A percentile compares a stretch with the other conserved stretches of the same genome.
phyloP scores from a whole-genome alignment of 2,113 vertebrate species.

The Balaeniceps rex region DNA sequence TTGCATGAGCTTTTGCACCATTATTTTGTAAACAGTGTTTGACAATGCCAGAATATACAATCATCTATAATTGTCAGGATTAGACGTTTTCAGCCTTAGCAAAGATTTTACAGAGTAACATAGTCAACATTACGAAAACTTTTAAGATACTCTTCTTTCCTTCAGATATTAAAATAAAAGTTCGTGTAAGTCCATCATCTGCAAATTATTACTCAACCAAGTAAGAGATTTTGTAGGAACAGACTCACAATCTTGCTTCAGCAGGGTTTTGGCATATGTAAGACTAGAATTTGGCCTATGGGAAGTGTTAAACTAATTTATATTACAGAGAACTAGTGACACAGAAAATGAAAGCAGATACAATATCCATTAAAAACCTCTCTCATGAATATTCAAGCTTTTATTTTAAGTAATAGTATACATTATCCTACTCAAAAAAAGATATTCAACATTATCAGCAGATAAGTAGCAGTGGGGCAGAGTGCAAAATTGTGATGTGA shows the following conservation, averaged over 20 bases:
- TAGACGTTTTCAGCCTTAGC: background rate
- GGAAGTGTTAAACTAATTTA: conserved; percentile 9
- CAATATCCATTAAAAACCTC: background rate
- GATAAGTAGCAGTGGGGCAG: background rate
- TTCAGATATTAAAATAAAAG: background rate
- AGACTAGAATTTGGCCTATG: background rate
- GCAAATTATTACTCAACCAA: background rate
- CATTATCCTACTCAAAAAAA: background rate
- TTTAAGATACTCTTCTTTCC: background rate
- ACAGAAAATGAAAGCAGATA: conserved; percentile 8
- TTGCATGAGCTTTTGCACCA: background rate
- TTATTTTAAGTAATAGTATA: background rate
- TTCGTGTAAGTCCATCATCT: background rate
- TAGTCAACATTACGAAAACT: background rate
- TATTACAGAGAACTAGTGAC: background rate
- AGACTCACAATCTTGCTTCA: background rate
- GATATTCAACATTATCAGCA: background rate
- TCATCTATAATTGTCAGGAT: background rate
- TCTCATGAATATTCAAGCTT: conserved; percentile 32
- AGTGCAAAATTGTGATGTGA: background rate
- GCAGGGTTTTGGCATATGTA: background rate
- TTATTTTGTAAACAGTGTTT: background rate
- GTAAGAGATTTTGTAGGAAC: background rate
- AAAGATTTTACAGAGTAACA: background rate
- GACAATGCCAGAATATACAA: background rate